Evolutionary conservation across 2,113 vertebrate genomes (phyloP), one percentile per base, ranked within the genome.

Genomic region (Hemicordylus capensis): DNA sequence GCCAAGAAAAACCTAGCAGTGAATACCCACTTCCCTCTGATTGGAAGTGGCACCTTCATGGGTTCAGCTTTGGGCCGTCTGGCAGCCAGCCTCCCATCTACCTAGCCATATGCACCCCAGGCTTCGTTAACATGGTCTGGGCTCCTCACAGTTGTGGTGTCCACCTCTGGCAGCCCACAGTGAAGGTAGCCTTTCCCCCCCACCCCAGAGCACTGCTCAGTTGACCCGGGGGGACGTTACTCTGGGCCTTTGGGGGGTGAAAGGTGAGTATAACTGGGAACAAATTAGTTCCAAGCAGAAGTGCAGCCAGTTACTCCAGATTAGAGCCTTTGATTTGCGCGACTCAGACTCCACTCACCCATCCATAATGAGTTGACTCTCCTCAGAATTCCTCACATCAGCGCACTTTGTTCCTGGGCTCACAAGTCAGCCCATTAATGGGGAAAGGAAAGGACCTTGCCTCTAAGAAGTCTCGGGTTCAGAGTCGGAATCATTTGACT

Each of bases 341-440:
- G 89, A 95, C 95, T 96, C 92, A 85, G 93, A 95, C 95, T 96
- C 95, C 94, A 95, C 95, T 94, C 90, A 92, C 89, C 93, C 92
- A 92, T 94, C 93, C 93, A 91, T 96, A 96, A 96, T 95, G 95
- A 96, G 95, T 91, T 92, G 95, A 94, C 95, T 96, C 95, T 95
- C 94, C 94, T 85, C 84, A 85, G 95, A 96, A 96, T 95, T 95
- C 94, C 94, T 96, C 94, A 93, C 94, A 93, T 93, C 93, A 92
- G 92, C 93, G 89, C 92, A 93, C 95, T 96, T 96, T 95, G 95
- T 96, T 96, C 94, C 93, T 78, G 92, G 91, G 94, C 94, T 95
- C 93, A 94, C 95, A 95, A 95, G 95, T 96, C 95, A 93, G 94
- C 95, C 95, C 91, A 92, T 94, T 96, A 96, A 95, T 95, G 94